A percentile compares a stretch with the other conserved stretches of the same genome.
Evolutionary conservation across 2,888 invertebrate genomes (phyloP).

Genomic region (Hemithea aestivaria): DNA sequence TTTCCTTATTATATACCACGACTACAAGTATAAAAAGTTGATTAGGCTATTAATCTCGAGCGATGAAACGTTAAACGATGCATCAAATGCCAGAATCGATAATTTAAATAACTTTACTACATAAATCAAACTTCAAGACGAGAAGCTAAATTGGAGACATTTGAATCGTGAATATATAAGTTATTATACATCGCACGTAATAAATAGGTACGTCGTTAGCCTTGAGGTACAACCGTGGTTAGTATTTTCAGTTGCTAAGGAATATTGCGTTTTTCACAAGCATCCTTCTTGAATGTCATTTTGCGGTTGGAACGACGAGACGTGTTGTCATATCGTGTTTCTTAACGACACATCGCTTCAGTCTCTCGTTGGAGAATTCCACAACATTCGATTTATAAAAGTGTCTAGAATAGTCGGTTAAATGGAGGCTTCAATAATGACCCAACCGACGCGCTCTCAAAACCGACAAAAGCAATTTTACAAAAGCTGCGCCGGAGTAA

Average conservation of each 20-base stretch:
- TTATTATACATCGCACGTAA: conserved; percentile 9
- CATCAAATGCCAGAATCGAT: conserved; percentile 19
- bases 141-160: conserved; percentile 20
- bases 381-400: conserved; percentile 11
- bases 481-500: conserved; percentile 42
- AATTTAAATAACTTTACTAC: conserved; percentile 25
- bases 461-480: conserved; percentile 42
- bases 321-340: conserved; percentile 23
- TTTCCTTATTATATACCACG: conserved; percentile 14
- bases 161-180: conserved; percentile 18
- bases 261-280: conserved; percentile 23
- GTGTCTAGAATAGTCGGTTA: conserved; percentile 14
- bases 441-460: conserved; percentile 22
- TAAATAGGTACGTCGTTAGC: conserved; percentile 10
- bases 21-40: conserved; percentile 5
- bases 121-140: conserved; percentile 26
- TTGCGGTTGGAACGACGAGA: conserved; percentile 21
- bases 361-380: conserved; percentile 9
- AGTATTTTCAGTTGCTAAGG: conserved; percentile 15
- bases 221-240: conserved; percentile 13
- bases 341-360: conserved; percentile 17
- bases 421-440: conserved; percentile 19
- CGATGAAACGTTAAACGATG: conserved; percentile 24
- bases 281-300: conserved; percentile 30
- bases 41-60: conserved; percentile 19